Conservation (phyloP, 2,113 vertebrate species). For the Sylvia atricapilla region DNA sequence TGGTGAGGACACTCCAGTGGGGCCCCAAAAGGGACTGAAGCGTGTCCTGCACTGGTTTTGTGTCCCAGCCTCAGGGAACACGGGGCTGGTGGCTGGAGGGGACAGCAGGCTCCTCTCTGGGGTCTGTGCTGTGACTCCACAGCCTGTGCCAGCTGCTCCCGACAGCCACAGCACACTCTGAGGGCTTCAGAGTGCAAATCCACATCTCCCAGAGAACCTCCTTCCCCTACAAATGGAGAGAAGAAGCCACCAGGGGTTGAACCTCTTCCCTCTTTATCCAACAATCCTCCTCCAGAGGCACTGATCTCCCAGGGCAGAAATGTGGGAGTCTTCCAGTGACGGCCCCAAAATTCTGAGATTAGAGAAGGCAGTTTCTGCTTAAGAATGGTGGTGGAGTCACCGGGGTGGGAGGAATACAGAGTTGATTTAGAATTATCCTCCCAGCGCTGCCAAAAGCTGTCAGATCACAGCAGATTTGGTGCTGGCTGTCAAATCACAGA, state of each 20-base stretch:
- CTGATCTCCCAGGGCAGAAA: background rate
- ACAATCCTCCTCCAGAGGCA: background rate
- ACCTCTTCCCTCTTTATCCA: background rate
- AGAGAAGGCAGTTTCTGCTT: background rate
- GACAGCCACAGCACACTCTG: background rate
- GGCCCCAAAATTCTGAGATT: background rate
- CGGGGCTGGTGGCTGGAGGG: background rate
- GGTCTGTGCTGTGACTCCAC: rapidly evolving
- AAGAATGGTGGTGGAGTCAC: background rate
- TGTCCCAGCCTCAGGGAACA: background rate
- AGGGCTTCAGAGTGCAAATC: background rate
- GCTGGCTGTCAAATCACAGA: background rate
- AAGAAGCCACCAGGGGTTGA: background rate
- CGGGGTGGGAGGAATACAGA: background rate
- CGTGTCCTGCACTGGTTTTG: rapidly evolving
- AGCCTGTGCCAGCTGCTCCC: background rate
- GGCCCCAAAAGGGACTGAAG: background rate
- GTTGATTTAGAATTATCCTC: background rate
- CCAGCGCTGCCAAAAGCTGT: background rate
- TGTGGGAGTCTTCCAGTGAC: background rate
- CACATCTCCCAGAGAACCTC: background rate
- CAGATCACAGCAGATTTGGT: background rate
- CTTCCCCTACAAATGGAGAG: rapidly evolving
- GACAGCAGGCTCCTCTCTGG: background rate
- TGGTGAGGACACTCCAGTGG: rapidly evolving